Evolutionary conservation across 2,888 invertebrate species (phyloP), one percentile per base, ranked within the genome.

Genomic region (Matsumyia berberina): DNA sequence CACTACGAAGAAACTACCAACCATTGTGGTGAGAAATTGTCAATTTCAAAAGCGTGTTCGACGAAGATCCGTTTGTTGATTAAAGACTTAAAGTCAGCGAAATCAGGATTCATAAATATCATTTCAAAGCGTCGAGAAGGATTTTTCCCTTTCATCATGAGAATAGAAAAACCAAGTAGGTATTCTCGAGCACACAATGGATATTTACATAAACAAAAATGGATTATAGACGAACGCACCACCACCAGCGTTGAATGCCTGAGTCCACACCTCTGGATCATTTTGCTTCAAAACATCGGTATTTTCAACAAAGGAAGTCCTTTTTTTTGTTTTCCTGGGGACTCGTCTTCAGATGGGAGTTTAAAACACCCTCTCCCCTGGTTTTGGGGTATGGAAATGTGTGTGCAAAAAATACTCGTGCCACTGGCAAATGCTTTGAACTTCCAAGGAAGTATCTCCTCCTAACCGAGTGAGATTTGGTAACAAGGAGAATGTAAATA

Each of bases 191-290:
- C 57, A 12, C 24, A 12, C 19, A 31, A 35, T 37, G 6, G 70
- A 35, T 31, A 70, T 58, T 70, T 58, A 49, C 70, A 72, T 72
- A 60, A 70, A 58, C 29, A 49, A 70, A 60, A 24, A 49, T 57
- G 46, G 12, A 46, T 55, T 42, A 33, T 19, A 49, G 37, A 39
- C 37, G 33, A 46, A 39, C 9, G 49, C 51, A 37, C 11, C 6
- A 66, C 24, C 35, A 6, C n/a, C 24, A 24, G 24, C n/a, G n/a
- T 24, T 12, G 35, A 12, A 44, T 46, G 5, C 7, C 15, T 53
- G 39, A 67, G 31, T 55, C 53, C 42, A 46, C 57, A 70, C 70
- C 57, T 58, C 29, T 60, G 31, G n/a, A n/a, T 51, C n/a, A 31
- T 39, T 44, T 42, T 51, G n/a, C 49, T 72, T 39, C 19, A 58